Percentiles rank a stretch among this genome's conserved stretches.
These are phyloP conservation scores for Dascillus cervinus DNA, from an alignment of 2,888 invertebrate genomes.

Conservation along the genomic window DNA sequence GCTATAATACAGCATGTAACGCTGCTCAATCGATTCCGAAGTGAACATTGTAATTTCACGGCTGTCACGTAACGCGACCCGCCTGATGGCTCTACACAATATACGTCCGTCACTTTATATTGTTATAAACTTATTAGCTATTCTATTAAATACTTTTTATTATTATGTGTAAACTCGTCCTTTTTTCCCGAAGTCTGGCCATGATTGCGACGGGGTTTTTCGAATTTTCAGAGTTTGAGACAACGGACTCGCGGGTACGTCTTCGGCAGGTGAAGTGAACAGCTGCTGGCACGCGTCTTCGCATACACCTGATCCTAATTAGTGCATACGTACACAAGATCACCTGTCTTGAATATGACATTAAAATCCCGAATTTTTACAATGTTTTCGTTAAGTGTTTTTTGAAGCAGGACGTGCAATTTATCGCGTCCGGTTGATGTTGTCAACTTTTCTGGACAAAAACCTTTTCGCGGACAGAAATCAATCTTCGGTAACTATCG, in stretches of 20 bases:
- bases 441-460: too few relatives aligned
- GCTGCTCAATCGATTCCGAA: slow-evolving; percentile 42
- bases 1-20: slow-evolving; percentile 38
- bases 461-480: too few relatives aligned
- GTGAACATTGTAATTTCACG: slow-evolving; percentile 44
- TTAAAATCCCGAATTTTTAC: slow-evolving; percentile 3
- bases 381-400: too few relatives aligned
- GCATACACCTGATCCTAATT: slow-evolving; percentile 41
- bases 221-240: too few relatives aligned
- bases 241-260: slow-evolving; percentile 21
- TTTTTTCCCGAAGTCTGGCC: too few relatives aligned
- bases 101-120: slow-evolving; percentile 34
- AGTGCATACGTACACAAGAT: slow-evolving; percentile 34
- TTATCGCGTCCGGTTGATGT: too few relatives aligned
- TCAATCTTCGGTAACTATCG: too few relatives aligned
- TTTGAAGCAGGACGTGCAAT: too few relatives aligned
- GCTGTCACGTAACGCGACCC: slow-evolving; percentile 40
- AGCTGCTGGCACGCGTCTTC: slow-evolving; percentile 41
- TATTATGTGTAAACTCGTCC: too few relatives aligned
- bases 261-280: slow-evolving; percentile 36
- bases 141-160: slow-evolving; percentile 26
- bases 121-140: slow-evolving; percentile 38
- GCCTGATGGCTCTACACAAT: slow-evolving; percentile 37
- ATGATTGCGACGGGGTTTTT: too few relatives aligned
- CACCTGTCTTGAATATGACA: slow-evolving; percentile 31